Evolutionary conservation across 1,140 invertebrate species (phyloP).

Genomic region (Brachionus plicatilis): DNA sequence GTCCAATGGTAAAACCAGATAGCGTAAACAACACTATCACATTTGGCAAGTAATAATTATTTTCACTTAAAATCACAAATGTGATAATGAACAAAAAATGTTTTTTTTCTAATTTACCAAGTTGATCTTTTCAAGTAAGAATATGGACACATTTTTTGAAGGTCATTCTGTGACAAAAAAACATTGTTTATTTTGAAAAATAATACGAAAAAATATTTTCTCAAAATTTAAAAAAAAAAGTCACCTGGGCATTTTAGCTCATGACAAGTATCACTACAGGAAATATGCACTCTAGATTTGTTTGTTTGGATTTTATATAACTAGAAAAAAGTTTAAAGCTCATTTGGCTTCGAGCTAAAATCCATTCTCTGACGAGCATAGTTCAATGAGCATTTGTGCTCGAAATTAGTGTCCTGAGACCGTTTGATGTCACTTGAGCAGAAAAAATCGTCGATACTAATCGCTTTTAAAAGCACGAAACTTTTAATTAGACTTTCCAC

Average conservation of each 20-base stretch:
- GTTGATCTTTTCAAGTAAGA: not conserved
- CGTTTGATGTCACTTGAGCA: not conserved
- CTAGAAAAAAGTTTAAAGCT: not conserved
- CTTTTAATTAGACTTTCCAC: not conserved
- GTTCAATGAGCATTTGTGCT: not conserved
- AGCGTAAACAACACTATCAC: not conserved
- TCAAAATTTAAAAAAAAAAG: not conserved
- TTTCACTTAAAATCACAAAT: not conserved
- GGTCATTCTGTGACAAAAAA: not conserved
- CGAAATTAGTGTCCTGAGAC: not conserved
- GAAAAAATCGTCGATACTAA: not conserved
- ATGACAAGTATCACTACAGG: not conserved
- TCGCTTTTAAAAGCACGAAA: not conserved
- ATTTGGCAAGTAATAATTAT: not conserved
- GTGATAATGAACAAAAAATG: not conserved
- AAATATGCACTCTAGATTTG: not conserved
- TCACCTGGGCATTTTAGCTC: conserved; percentile 13
- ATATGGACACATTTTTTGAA: not conserved
- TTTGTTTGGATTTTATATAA: not conserved
- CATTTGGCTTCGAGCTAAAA: not conserved
- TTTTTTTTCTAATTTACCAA: not conserved
- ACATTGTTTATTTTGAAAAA: conserved; percentile 5
- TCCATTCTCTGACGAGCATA: not conserved
- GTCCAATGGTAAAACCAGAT: not conserved
- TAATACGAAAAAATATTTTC: not conserved